Evolutionary conservation across 2,113 vertebrate genomes (phyloP), one percentile per base, ranked within the genome.

Genomic region (Thryonomys swinderianus): DNA sequence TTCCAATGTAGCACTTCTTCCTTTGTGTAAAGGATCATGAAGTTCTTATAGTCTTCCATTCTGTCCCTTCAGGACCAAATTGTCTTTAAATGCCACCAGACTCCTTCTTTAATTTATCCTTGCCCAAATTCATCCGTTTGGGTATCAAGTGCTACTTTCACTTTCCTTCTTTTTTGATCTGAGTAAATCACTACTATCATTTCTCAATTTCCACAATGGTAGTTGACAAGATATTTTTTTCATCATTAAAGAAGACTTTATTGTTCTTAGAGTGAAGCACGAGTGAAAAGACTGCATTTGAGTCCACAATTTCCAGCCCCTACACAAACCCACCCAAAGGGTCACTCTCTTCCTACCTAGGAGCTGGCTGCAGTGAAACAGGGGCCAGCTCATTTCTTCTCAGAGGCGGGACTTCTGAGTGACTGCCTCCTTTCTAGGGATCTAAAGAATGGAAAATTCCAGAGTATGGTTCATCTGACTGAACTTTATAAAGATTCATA

Each of bases 211-310:
- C 40, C 64, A 51, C 34, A 67, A 55, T 51, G 74, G 17, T 48
- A 76, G 18, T 30, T 48, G 55, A 64, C n/a, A 84, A 88, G 37
- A 62, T 32, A 45, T 73, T 82, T 67, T 82, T 53, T 2, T 64
- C 71, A 85, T 67, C 25, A 55, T 67, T 90, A 80, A 93, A 62
- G 1, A 66, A 57, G 78, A 84, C 51, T 84, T 93, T 37, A 59
- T 23, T 42, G n/a, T 40, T 16, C 48, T 88, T 27, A 42, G 69
- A 37, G 42, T 93, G 84, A 88, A 85, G 37, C 7, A 27, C 53
- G 59, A 87, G 21, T 69, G 18, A 92, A 90, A 23, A 80, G 51
- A 53, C 23, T 95, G 45, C 30, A 86, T 86, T 89, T 78, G 40
- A 78, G 59, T 71, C 55, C 37, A 80, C 40, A 80, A 67, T 14